Evolutionary conservation across 2,888 invertebrate species (phyloP), one percentile per base, ranked within the genome.

Genomic region (Rotaria magnacalcarata): DNA sequence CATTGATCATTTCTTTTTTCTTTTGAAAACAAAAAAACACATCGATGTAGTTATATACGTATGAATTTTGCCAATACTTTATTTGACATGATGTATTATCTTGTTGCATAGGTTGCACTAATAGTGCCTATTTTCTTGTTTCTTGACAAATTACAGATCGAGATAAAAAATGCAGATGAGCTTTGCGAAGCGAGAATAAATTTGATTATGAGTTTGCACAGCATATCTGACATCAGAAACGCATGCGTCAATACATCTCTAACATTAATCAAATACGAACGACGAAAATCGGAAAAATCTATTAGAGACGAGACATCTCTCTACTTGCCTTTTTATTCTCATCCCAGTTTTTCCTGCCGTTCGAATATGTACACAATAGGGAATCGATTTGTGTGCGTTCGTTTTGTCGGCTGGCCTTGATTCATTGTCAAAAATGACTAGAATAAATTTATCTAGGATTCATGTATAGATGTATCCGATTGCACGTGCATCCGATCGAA

Each of bases 281-380:
- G 67, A 67, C 27, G 67, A 67, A 67, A 67, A 67, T 67, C 67
- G 67, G 67, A 34, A 67, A 67, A 67, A 67, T 67, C 67, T 67
- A 67, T 67, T 67, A 67, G 34, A 3, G 6, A 67, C 34, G 34
- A 67, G 16, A 34, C 5, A 19, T 14, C 34, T 67, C 34, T 4
- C 19, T 16, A 19, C 16, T 16, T 34, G 7, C 6, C 27, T 11
- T 19, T 19, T 16, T 67, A 8, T 10, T 34, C 67, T 67, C n/a
- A n/a, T 11, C 24, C 58, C n/a, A 2, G 6, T 67, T 27, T 27
- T 60, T 60, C 27, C 58, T 60, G n/a, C 7, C 27, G n/a, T n/a
- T 27, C 5, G 34, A 60, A 60, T 60, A 60, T 27, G 24, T 11
- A 8, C 27, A 11, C 24, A 60, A 11, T 27, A 34, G 34, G 19